These are phyloP conservation scores for Apis dorsata DNA, from an alignment of 1,140 invertebrate genomes.

Conservation along the genomic window DNA sequence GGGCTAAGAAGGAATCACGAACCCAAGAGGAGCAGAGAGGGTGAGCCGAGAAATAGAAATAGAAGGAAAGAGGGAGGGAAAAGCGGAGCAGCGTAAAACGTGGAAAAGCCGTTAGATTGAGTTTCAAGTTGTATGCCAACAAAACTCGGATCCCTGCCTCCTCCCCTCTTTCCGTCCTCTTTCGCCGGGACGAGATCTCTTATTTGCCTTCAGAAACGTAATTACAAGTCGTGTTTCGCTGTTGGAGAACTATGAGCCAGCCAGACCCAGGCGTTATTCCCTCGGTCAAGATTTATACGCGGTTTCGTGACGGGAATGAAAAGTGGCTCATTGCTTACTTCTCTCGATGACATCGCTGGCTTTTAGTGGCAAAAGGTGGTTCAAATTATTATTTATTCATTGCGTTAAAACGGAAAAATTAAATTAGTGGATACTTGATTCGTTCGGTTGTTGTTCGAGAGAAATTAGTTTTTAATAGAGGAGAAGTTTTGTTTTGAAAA, in stretches of 20 bases:
- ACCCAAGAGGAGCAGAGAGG: too few species aligned
- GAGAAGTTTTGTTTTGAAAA: too few species aligned
- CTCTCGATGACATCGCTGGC: neutral
- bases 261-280: neutral
- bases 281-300: conserved; percentile 13
- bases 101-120: conserved; percentile 68
- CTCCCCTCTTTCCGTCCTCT: conserved; percentile 7
- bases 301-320: neutral
- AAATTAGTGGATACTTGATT: too few species aligned
- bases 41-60: neutral
- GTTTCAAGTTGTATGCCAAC: conserved; percentile 74
- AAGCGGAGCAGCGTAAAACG: conserved; percentile 37
- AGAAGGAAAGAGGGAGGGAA: neutral
- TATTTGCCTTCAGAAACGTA: conserved; percentile 52
- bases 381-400: neutral
- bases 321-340: neutral
- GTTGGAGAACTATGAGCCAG: neutral
- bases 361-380: neutral
- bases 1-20: conserved; percentile 10
- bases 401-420: too few species aligned
- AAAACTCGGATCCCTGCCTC: conserved; percentile 52
- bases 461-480: too few species aligned
- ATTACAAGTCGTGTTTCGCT: conserved; percentile 41
- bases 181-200: conserved; percentile 32
- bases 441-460: too few species aligned